Evolutionary conservation across 2,113 vertebrate species (phyloP), one percentile per base, ranked within the genome.

Genomic region (Setophaga petechia): DNA sequence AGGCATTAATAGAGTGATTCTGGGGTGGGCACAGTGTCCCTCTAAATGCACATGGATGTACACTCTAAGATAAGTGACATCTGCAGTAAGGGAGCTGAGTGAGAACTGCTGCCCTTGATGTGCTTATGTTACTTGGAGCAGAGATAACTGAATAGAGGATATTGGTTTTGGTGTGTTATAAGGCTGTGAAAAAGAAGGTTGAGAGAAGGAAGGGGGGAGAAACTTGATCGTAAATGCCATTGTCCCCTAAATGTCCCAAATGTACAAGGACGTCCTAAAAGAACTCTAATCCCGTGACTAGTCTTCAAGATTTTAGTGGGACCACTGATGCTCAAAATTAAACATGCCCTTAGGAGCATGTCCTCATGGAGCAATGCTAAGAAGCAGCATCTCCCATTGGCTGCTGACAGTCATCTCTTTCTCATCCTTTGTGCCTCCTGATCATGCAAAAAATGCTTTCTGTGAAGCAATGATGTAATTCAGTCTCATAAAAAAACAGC

Each of bases 401-500:
- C 75, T 88, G 37, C 67, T 90, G 69, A 12, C 61, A 63, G 88
- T 68, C 47, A 75, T 91, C 67, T 85, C 55, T 93, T 80, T 90
- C 75, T 95, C 85, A 74, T 37, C 57, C 59, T 80, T 20, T 37
- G 52, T 92, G 35, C 65, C 61, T 94, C 52, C n/a, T 84, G 72
- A 86, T 73, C 86, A n/a, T n/a, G 66, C 72, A 77, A 94, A 93
- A 93, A 95, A 94, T 75, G 43, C 72, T 82, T 76, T 93, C 44
- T 87, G 89, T 90, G 69, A 85, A 90, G 73, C 62, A 79, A 7
- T 93, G 89, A 93, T 96, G 88, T 96, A 92, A 95, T 89, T 92
- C 89, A 63, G 54, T 41, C 66, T 91, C 77, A 73, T 87, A 62
- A 83, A 82, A 91, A 44, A 78, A 27, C 30, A 96, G 33, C 76